These are phyloP conservation scores for Drosophila atripex DNA, from an alignment of 2,888 invertebrate species.

Conservation along the genomic window DNA sequence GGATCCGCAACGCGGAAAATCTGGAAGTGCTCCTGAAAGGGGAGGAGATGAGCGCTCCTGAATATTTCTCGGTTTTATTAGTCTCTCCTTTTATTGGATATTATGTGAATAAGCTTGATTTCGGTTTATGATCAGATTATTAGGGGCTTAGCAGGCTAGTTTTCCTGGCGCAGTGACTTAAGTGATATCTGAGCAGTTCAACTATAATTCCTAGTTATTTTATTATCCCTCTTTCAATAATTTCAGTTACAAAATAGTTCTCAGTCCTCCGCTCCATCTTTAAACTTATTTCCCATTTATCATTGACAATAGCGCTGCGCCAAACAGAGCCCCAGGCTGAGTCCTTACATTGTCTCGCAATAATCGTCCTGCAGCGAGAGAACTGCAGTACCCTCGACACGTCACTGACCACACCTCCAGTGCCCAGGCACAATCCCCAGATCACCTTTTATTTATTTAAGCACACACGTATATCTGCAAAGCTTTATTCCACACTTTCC, in stretches of 20 bases:
- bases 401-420: slow-evolving; percentile 4
- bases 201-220: not conserved
- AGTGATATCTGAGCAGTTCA: not conserved
- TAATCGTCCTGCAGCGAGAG: slow-evolving; percentile 23
- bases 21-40: slow-evolving; percentile 3
- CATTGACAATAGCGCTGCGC: slow-evolving; percentile 31
- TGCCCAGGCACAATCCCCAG: slow-evolving; percentile 1
- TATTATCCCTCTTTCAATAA: not conserved
- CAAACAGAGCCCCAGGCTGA: slow-evolving; percentile 26
- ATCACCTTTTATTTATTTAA: slow-evolving; percentile 29
- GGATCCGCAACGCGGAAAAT: not conserved
- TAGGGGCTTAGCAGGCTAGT: slow-evolving; percentile 1
- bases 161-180: not conserved
- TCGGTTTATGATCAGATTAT: slow-evolving; percentile 31
- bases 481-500: slow-evolving; percentile 54
- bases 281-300: slow-evolving; percentile 29
- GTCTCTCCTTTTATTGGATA: slow-evolving; percentile 21
- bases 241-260: not conserved
- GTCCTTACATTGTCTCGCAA: slow-evolving; percentile 26
- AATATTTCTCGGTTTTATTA: slow-evolving; percentile 32
- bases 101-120: slow-evolving; percentile 22
- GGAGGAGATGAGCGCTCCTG: not conserved
- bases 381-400: slow-evolving; percentile 12
- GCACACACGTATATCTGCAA: slow-evolving; percentile 51
- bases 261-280: not conserved